phyloP scores from a whole-genome alignment of 2,888 invertebrate genomes.

The Aphidius colemani region DNA sequence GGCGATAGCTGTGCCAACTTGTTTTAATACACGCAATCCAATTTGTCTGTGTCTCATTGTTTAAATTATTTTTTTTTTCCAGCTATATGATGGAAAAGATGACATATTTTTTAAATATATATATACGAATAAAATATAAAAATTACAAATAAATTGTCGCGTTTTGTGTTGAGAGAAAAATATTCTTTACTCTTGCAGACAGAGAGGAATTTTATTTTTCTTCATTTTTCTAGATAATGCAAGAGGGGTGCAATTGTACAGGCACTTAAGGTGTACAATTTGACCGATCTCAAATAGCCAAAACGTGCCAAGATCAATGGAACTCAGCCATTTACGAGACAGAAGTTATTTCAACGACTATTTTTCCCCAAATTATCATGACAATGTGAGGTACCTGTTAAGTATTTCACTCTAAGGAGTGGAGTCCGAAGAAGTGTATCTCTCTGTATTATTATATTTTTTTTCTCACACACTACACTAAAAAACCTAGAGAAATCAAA shows the following conservation, averaged over 20 bases:
- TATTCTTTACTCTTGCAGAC: too few species aligned
- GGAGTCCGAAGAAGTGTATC: conserved; percentile 1
- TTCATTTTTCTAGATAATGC: neutral
- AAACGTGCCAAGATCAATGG: conserved; percentile 56
- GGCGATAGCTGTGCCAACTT: conserved; percentile 61
- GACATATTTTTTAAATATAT: too few species aligned
- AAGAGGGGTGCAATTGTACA: neutral
- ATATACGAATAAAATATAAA: too few species aligned
- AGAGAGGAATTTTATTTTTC: too few species aligned
- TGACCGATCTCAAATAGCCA: conserved; percentile 23
- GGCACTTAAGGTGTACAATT: conserved; percentile 10
- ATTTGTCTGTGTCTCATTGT: conserved; percentile 60
- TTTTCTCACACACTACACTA: neutral
- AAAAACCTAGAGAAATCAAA: too few species aligned
- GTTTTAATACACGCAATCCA: conserved; percentile 58
- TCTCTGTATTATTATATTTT: conserved; percentile 2
- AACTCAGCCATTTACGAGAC: conserved; percentile 47
- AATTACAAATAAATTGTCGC: too few species aligned
- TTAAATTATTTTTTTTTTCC: conserved; percentile 33
- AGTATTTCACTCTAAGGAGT: conserved; percentile 15
- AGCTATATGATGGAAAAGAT: too few species aligned
- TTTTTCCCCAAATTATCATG: conserved; percentile 50
- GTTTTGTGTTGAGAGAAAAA: too few species aligned
- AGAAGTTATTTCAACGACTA: conserved; percentile 43
- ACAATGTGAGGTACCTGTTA: conserved; percentile 53